phyloP scores from a whole-genome alignment of 2,113 vertebrate genomes.

The Sardina pilchardus region DNA sequence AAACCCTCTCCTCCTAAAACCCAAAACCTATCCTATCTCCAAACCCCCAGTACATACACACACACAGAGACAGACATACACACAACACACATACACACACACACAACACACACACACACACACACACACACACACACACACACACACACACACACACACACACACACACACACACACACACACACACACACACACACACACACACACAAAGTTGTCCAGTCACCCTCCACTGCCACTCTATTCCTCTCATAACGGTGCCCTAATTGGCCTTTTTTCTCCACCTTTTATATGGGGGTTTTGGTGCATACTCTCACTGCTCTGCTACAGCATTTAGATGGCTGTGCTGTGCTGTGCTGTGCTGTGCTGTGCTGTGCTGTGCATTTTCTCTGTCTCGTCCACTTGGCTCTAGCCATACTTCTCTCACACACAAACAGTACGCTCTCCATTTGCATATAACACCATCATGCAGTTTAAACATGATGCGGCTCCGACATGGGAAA shows the following conservation, averaged over 20 bases:
- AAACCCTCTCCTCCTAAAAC: slow-evolving; percentile 1
- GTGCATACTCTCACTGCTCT: background rate
- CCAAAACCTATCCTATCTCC: background rate
- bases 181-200: background rate
- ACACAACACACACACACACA: background rate
- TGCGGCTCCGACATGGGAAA: too few relatives aligned
- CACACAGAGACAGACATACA: background rate
- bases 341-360: too few relatives aligned
- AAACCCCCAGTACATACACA: background rate
- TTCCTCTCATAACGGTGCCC: background rate
- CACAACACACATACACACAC: background rate
- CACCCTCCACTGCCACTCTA: background rate
- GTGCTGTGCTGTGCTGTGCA: background rate
- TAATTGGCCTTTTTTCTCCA: background rate
- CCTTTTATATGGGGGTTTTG: background rate
- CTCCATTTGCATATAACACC: too few relatives aligned
- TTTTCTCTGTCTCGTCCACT: background rate
- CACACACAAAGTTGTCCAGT: background rate
- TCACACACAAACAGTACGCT: background rate
- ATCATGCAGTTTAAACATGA: too few relatives aligned
- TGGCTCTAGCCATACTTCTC: background rate
- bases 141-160: background rate
- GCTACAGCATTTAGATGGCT: background rate
- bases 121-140: background rate
- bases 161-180: background rate